A percentile compares a stretch with the other conserved stretches of the same genome.
Conservation (phyloP, 2,888 invertebrate species). For the Crematogaster levior region DNA sequence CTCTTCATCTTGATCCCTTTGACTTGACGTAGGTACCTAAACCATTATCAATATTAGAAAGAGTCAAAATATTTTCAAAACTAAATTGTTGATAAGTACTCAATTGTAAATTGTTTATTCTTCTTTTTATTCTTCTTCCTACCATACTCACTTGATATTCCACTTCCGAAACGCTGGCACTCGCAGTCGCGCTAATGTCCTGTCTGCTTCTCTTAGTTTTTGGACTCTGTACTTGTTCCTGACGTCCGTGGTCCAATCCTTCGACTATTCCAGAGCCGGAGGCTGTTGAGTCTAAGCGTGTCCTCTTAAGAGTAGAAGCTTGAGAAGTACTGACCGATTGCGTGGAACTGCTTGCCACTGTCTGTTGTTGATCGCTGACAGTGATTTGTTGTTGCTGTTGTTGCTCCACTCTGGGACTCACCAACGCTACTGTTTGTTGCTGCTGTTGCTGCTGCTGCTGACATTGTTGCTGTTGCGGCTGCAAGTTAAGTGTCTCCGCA, state of each 20-base stretch:
- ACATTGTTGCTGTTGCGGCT: conserved; percentile 79
- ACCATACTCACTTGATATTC: conserved; percentile 81
- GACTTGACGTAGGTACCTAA: conserved; percentile 95
- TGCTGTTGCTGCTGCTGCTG: conserved; percentile 80
- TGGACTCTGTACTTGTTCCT: conserved; percentile 81
- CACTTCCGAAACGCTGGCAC: conserved; percentile 83
- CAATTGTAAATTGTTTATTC: not conserved
- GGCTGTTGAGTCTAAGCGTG: conserved; percentile 84
- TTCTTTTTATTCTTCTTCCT: not conserved
- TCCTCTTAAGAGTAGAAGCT: conserved; percentile 87
- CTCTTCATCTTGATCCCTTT: conserved; percentile 91
- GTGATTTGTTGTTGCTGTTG: conserved; percentile 79
- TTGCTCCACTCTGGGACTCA: conserved; percentile 82
- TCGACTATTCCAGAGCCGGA: conserved; percentile 80
- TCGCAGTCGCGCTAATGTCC: conserved; percentile 78
- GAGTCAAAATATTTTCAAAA: not conserved
- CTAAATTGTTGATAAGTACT: not conserved
- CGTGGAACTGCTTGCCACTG: conserved; percentile 87
- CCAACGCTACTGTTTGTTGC: conserved; percentile 83
- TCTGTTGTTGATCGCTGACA: conserved; percentile 84
- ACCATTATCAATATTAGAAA: conserved; percentile 43
- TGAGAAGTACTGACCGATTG: conserved; percentile 91
- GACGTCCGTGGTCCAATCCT: conserved; percentile 79
- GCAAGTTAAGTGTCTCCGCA: conserved; percentile 81
- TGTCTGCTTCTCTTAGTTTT: conserved; percentile 81